Percentiles rank a stretch among this genome's conserved stretches.
phyloP scores from a whole-genome alignment of 1,140 invertebrate species.

The Laupala kohalensis region DNA sequence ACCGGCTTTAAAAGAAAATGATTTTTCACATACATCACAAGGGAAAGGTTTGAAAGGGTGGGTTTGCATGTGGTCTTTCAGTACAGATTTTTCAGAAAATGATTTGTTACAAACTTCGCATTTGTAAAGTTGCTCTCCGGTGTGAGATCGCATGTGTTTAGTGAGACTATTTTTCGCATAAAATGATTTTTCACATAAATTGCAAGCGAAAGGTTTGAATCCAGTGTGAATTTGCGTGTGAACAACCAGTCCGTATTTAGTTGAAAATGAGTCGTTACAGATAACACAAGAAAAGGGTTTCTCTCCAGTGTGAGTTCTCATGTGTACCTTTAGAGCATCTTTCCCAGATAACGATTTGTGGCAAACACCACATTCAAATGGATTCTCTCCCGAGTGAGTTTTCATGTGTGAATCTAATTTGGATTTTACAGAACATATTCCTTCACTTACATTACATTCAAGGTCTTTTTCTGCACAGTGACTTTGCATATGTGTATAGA shows the following conservation, averaged over 20 bases:
- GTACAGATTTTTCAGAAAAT: too few species aligned
- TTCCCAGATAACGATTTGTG: constrained; percentile 17
- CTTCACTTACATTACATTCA: neutral
- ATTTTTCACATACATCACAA: constrained; percentile 23
- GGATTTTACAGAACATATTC: neutral
- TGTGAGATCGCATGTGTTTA: constrained; percentile 39
- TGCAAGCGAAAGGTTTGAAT: constrained; percentile 48
- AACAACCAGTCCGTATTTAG: constrained; percentile 50
- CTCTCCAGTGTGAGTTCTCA: constrained; percentile 31
- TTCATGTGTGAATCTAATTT: constrained; percentile 33
- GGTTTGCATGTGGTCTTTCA: too few species aligned
- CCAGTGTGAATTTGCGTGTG: constrained; percentile 56
- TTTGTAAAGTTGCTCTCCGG: too few species aligned
- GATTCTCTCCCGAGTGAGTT: constrained; percentile 33
- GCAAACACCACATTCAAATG: constrained; percentile 30
- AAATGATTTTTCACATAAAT: constrained; percentile 50
- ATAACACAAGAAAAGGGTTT: constrained; percentile 44
- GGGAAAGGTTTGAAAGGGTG: too few species aligned
- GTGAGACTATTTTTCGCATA: constrained; percentile 55
- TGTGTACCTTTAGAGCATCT: constrained; percentile 43
- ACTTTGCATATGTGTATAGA: constrained; percentile 27
- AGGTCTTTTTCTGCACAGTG: constrained; percentile 32
- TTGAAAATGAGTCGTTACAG: constrained; percentile 54
- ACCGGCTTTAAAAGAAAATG: constrained; percentile 23
- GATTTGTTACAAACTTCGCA: too few species aligned